Conservation (phyloP, 1,140 invertebrate species). For the Ceratosolen solmsi region DNA sequence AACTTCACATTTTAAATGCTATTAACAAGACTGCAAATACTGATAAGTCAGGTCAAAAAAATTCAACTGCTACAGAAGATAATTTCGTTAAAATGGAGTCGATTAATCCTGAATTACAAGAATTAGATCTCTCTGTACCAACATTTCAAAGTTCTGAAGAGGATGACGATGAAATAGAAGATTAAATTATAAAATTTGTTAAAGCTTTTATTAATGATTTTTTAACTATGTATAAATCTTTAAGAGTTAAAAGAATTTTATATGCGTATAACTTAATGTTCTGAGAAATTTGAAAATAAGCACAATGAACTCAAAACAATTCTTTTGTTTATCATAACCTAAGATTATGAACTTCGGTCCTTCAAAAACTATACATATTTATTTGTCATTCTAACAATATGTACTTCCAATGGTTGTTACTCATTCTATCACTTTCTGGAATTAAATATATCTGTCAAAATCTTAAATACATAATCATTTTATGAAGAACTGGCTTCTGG, state of each 20-base stretch:
- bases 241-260: conserved; percentile 19
- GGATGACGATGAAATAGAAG: conserved; percentile 63
- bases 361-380: conserved; percentile 57
- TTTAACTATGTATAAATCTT: conserved; percentile 38
- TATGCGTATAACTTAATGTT: not conserved
- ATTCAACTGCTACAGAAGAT: conserved; percentile 18
- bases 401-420: not conserved
- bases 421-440: conserved; percentile 36
- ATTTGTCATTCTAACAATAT: conserved; percentile 35
- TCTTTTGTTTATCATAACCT: conserved; percentile 56
- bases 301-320: conserved; percentile 55
- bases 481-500: conserved; percentile 60
- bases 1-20: conserved; percentile 61
- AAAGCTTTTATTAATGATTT: conserved; percentile 31
- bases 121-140: conserved; percentile 54
- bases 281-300: conserved; percentile 32
- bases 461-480: conserved; percentile 53
- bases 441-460: conserved; percentile 53
- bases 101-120: conserved; percentile 8
- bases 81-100: conserved; percentile 31
- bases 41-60: not conserved
- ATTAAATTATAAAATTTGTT: conserved; percentile 44
- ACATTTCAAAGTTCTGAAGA: conserved; percentile 54
- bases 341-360: conserved; percentile 40
- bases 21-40: conserved; percentile 39